Percentiles rank a stretch among this genome's conserved stretches.
Conservation (phyloP, 2,797 vertebrate species). For the Syndactyla subalaris region DNA sequence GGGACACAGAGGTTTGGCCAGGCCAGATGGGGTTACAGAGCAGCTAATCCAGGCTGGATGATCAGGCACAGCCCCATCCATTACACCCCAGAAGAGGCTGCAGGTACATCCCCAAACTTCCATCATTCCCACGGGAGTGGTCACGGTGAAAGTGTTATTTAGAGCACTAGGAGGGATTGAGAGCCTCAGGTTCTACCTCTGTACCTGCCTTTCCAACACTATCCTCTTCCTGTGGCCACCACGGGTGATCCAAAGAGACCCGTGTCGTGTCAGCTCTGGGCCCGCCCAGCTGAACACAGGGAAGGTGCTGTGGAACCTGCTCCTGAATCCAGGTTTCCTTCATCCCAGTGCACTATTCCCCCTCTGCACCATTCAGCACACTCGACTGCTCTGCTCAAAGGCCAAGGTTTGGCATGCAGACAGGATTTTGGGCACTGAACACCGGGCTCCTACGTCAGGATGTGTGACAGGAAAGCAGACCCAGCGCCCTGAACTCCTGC, state of each 20-base stretch:
- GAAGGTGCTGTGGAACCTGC: neutral
- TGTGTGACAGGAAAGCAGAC: rapidly evolving
- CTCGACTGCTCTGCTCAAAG: neutral
- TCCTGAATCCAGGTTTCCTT: neutral
- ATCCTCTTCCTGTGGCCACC: neutral
- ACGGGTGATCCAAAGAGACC: rapidly evolving
- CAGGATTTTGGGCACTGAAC: neutral
- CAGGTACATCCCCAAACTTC: neutral
- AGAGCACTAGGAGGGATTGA: neutral
- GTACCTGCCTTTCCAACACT: rapidly evolving
- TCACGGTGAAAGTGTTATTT: neutral
- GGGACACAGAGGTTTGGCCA: neutral
- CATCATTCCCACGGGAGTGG: rapidly evolving
- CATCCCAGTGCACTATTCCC: rapidly evolving
- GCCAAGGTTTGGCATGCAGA: rapidly evolving
- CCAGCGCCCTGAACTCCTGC: neutral
- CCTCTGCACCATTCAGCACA: neutral
- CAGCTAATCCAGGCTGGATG: rapidly evolving
- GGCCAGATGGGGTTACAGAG: neutral
- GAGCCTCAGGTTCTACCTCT: neutral
- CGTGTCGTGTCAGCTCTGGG: rapidly evolving
- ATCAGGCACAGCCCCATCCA: neutral
- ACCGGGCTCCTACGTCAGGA: neutral
- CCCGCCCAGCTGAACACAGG: neutral
- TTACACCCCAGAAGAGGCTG: neutral